Base-by-base conservation (phyloP, 2,797 vertebrate species). In the Pempheris klunzingeri region DNA sequence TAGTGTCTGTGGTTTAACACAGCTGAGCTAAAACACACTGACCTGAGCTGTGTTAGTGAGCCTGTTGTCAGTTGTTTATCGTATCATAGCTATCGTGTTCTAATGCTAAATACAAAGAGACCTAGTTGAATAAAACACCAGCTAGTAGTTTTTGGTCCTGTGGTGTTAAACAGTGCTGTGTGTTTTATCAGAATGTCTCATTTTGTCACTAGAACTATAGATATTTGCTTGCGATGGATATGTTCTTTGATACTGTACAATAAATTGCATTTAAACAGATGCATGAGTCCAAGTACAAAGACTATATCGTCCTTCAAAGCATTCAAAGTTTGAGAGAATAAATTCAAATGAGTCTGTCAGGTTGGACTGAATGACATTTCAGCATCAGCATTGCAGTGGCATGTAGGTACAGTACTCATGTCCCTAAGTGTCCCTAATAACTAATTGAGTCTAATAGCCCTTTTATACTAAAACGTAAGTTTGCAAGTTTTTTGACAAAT, bases 1-100 rank as follows among this genome's bases (percentile, higher is more conserved):
- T 15, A 22, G 54, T 52, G 30, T 38, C 32, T 43, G 39, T 59
- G 74, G 64, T 70, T 62, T 69, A 30, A 9, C 78, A 47, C 68
- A 46, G 58, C 38, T 53, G 17, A 22, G 41, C 46, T 22, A 43
- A 15, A 55, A 22, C 18, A 28, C 14, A 5, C 24, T 41, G 14
- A 24, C 41, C n/a, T 12, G 17, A 22, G 12, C 15, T 63, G 17
- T 18, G 17, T 12, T 63, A 8, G 47, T 52, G 11, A 39, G 38
- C 22, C 13, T 62, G 5, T 47, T 41, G 24, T 7, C 17, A 71
- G 14, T n/a, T n/a, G n/a, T n/a, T n/a, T n/a, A n/a, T n/a, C n/a
- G n/a, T n/a, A n/a, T n/a, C 34, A 57, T 12, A 39, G 24, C 3
- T 53, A 1, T 54, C 6, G 1, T 38, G 12, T 17, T 24, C 3